phyloP scores from a whole-genome alignment of 2,113 vertebrate genomes.

The Coptodon rendalli region DNA sequence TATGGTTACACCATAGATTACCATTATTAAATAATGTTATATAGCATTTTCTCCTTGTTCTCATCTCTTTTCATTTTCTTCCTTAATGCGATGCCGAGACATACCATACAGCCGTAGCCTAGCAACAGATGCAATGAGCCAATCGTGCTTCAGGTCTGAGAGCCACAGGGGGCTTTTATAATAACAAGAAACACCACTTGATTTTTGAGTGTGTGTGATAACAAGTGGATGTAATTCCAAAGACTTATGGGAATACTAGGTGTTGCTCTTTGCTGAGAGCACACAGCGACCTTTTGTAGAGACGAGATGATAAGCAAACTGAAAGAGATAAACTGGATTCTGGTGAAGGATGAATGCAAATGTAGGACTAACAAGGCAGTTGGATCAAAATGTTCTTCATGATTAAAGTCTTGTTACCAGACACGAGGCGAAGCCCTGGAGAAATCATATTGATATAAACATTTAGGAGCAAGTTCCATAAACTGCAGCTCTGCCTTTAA shows the following conservation, averaged over 20 bases:
- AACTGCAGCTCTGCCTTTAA: conserved; percentile 1
- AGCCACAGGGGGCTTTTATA: conserved; percentile 23
- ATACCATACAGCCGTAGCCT: conserved; percentile 43
- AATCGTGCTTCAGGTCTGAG: conserved; percentile 20
- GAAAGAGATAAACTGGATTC: background rate
- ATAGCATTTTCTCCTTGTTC: conserved; percentile 15
- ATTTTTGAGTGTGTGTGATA: conserved; percentile 1
- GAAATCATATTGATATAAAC: background rate
- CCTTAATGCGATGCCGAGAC: background rate
- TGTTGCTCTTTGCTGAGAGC: background rate
- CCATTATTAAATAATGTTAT: conserved; percentile 62
- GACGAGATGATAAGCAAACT: background rate
- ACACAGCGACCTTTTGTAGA: background rate
- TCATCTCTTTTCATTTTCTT: conserved; percentile 2
- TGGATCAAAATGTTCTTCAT: background rate
- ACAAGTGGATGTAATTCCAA: background rate
- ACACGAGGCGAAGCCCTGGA: background rate
- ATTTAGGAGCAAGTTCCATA: conserved; percentile 7
- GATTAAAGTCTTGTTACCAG: background rate
- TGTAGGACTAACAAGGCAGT: background rate
- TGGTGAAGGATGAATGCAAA: background rate
- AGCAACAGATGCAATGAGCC: conserved; percentile 60
- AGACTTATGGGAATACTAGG: background rate
- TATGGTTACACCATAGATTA: conserved; percentile 52
- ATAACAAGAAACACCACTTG: conserved; percentile 7